phyloP scores from a whole-genome alignment of 2,113 vertebrate genomes.

The Sterrhoptilus dennistouni region DNA sequence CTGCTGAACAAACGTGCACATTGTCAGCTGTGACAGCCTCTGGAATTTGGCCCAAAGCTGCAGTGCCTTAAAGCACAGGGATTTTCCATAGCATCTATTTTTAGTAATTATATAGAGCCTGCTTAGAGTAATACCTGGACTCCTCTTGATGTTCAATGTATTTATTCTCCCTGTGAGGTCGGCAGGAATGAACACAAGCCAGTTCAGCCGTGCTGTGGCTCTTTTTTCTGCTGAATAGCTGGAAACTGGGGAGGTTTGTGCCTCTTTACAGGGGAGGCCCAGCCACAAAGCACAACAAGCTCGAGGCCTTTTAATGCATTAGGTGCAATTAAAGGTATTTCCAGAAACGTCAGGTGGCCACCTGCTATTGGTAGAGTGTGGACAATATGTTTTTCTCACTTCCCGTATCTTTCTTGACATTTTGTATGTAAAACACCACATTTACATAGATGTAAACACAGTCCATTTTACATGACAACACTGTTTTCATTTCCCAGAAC shows the following conservation, averaged over 20 bases:
- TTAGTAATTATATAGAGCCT: slow-evolving; percentile 36
- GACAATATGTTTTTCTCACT: neutral
- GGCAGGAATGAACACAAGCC: neutral
- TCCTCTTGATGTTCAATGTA: slow-evolving; percentile 22
- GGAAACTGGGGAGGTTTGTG: neutral
- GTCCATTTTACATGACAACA: fast-evolving
- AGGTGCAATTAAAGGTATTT: neutral
- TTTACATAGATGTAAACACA: neutral
- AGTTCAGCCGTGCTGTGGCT: neutral
- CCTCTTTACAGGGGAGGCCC: neutral
- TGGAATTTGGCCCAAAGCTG: slow-evolving; percentile 52
- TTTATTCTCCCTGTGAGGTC: slow-evolving; percentile 64
- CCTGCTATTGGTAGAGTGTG: neutral
- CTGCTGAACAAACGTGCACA: slow-evolving; percentile 38
- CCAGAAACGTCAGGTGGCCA: neutral
- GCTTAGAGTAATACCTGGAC: slow-evolving; percentile 32
- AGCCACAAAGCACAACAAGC: fast-evolving
- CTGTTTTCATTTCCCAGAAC: neutral
- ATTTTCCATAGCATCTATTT: slow-evolving; percentile 61
- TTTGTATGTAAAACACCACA: neutral
- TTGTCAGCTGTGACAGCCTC: slow-evolving; percentile 47
- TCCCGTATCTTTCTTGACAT: neutral
- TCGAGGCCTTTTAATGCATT: neutral
- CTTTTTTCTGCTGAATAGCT: neutral
- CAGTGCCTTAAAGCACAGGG: neutral